Conservation (phyloP, 1,140 invertebrate genomes). For the Drosophila persimilis region DNA sequence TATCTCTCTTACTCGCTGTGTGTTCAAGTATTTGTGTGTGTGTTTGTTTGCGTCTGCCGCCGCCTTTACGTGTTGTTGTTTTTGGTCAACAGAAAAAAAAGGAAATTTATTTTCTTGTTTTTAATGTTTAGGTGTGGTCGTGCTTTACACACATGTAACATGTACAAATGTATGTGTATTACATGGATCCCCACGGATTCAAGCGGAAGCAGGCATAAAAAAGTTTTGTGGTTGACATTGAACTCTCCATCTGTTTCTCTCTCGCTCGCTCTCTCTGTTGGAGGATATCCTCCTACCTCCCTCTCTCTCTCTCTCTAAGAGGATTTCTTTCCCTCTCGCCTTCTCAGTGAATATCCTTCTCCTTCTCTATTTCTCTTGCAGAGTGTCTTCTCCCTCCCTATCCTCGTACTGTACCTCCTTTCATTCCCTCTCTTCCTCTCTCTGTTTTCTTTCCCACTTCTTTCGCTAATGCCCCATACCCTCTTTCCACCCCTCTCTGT, state of each 20-base stretch:
- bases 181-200: conserved; percentile 1
- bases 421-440: too few relatives aligned
- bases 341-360: neutral
- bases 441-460: too few relatives aligned
- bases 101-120: conserved; percentile 56
- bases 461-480: conserved; percentile 2
- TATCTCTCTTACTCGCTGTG: conserved; percentile 11
- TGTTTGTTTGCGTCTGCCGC: conserved; percentile 10
- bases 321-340: conserved; percentile 10
- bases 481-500: conserved; percentile 5
- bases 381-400: too few relatives aligned
- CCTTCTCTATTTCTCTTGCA: too few relatives aligned
- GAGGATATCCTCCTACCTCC: too few relatives aligned
- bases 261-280: conserved; percentile 6
- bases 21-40: neutral
- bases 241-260: conserved; percentile 53
- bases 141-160: conserved; percentile 51
- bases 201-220: conserved; percentile 63
- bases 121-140: conserved; percentile 76
- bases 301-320: conserved; percentile 6
- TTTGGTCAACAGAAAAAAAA: conserved; percentile 45
- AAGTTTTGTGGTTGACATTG: conserved; percentile 66
- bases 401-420: too few relatives aligned
- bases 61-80: conserved; percentile 13
- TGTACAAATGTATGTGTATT: conserved; percentile 10